Evolutionary conservation across 2,888 invertebrate species (phyloP).

Genomic region (Drosophila sordidapex): DNA sequence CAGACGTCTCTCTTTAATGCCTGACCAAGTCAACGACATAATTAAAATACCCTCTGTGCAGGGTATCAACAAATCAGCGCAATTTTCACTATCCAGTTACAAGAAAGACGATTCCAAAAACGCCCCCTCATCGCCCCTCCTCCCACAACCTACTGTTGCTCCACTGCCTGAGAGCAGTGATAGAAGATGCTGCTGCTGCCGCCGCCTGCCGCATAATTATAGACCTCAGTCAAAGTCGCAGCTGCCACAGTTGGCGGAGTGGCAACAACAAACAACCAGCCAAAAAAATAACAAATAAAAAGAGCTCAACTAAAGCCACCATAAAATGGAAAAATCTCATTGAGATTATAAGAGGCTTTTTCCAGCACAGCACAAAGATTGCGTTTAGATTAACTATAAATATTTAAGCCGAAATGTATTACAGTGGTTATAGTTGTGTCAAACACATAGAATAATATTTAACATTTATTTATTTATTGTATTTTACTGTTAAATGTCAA

Average conservation of each 20-base stretch:
- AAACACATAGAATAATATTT: neutral
- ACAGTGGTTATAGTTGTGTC: conserved; percentile 3
- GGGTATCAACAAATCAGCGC: conserved; percentile 51
- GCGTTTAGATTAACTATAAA: conserved; percentile 11
- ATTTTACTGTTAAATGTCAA: neutral
- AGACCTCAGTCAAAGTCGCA: conserved; percentile 25
- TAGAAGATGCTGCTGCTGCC: conserved; percentile 17
- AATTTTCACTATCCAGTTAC: conserved; percentile 76
- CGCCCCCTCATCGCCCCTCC: neutral
- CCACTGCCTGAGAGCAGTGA: neutral
- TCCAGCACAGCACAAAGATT: conserved; percentile 15
- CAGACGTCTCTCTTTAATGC: neutral
- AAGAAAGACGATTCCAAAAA: conserved; percentile 18
- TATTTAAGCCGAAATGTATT: conserved; percentile 1
- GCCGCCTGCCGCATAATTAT: conserved; percentile 49
- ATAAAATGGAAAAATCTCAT: conserved; percentile 18
- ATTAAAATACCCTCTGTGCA: neutral
- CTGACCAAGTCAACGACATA: neutral
- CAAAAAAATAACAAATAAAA: conserved; percentile 19
- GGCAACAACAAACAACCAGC: conserved; percentile 17
- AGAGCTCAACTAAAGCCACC: conserved; percentile 33
- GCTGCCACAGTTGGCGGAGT: conserved; percentile 31
- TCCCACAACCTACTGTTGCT: neutral
- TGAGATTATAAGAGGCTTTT: conserved; percentile 24
- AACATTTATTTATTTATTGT: neutral